Base-by-base conservation (phyloP, 2,113 vertebrate genomes). In the Gymnarchus niloticus region DNA sequence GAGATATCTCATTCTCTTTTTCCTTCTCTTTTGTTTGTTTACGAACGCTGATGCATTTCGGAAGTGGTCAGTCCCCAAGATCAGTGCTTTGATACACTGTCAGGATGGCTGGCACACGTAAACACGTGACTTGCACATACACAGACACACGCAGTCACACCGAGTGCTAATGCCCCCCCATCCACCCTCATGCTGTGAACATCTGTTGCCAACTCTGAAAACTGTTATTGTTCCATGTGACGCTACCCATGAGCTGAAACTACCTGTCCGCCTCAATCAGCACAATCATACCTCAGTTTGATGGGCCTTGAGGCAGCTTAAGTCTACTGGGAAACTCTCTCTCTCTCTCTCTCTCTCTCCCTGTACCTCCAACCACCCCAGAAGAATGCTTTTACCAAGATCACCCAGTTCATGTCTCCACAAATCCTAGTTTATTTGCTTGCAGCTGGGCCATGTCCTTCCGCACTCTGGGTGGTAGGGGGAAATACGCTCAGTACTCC, bases 241-340 rank as follows among this genome's bases (percentile, higher is more conserved):
- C 90, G 88, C 88, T 88, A 91, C 90, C 91, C 90, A 85, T 85
- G 88, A 92, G 92, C 90, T 93, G 92, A 91, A 92, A 92, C 90
- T 93, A 92, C 92, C 92, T 93, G 93, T 94, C 93, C 83, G 92
- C 91, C 91, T 92, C 91, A 92, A 93, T 95, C 92, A 93, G 90
- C 88, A 61, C 89, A 73, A 88, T 88, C 48, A 89, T 85, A 81
- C 91, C 89, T 93, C 91, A 91, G 90, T 82, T 89, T 89, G 91
- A 94, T 90, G 89, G 90, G 90, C 90, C 89, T 90, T 93, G 93
- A 93, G 93, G 93, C 92, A 94, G 92, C 91, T 88, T 90, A 88
- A 92, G 93, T 92, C 91, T 90, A 88, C 91, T 90, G 91, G 91
- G 93, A 73, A 73, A 73, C 65, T 19, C 90, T 87, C 89, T 90